Base-by-base conservation (phyloP, 1,140 invertebrate species). In the Teleopsis dalmanni region DNA sequence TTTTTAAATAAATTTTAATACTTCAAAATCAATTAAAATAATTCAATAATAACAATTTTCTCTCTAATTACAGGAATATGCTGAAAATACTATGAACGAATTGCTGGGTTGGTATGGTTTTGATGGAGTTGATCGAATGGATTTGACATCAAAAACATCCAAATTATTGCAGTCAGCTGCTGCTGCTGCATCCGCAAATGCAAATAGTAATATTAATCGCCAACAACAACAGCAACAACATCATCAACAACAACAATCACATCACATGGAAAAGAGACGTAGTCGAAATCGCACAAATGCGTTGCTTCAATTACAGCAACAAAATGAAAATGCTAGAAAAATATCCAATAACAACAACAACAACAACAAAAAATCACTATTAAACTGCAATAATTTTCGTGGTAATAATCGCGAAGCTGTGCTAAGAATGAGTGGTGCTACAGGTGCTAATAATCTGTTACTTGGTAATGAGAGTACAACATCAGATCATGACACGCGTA, bases 41-140 rank as follows among this genome's bases (percentile, higher is more conserved):
- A 34, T 11, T n/a, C 13, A 34, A 34, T 43, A 27, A 27, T 25
- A 14, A 3, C 40, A 11, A 21, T 21, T 47, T 26, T 38, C 40
- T 2, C 23, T 18, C 11, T 46, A n/a, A 8, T 55, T 76, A 2
- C 75, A 91, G 89, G 86, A 91, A 68, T 91, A 87, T 53, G 89
- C 88, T 1, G 86, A 91, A 59, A 87, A 84, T 27, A 87, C 88
- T 7, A 91, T 93, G 87, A 92, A 91, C 58, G 89, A 93, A 63
- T 74, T 92, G 44, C 73, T 92, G 9, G 88, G 89, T 31, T 89
- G 87, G 84, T 93, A 92, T 69, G 89, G 89, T 1, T 91, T 90
- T 64, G 86, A 85, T 53, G 82, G 82, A 57, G 75, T 82, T 16
- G 78, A 80, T 69, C 61, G 65, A 8, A 42, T 69, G 73, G 74